A percentile compares a stretch with the other conserved stretches of the same genome.
These are phyloP conservation scores for human DNA, from an alignment of 2,113 vertebrate species.

Conservation along the genomic window GRCh38 chr3:182355501-182356000, in stretches of 20 bases:
- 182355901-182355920: background rate
- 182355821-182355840: background rate
- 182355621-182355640: background rate
- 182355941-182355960: background rate
- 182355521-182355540: background rate
- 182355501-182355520: background rate
- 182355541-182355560: background rate
- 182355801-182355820: background rate
- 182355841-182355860: background rate
- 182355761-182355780: background rate
- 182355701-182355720: background rate
- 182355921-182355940: background rate
- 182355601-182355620: background rate
- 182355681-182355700: background rate
- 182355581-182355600: background rate
- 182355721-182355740: background rate
- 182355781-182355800: background rate
- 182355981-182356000: background rate
- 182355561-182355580: background rate
- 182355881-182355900: background rate
- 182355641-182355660: background rate
- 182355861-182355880: background rate
- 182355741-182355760: background rate
- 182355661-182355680: conserved; percentile 17
- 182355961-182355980: background rate